Base-by-base conservation (phyloP, 2,797 vertebrate species). In the Xiphorhynchus erythropygius region DNA sequence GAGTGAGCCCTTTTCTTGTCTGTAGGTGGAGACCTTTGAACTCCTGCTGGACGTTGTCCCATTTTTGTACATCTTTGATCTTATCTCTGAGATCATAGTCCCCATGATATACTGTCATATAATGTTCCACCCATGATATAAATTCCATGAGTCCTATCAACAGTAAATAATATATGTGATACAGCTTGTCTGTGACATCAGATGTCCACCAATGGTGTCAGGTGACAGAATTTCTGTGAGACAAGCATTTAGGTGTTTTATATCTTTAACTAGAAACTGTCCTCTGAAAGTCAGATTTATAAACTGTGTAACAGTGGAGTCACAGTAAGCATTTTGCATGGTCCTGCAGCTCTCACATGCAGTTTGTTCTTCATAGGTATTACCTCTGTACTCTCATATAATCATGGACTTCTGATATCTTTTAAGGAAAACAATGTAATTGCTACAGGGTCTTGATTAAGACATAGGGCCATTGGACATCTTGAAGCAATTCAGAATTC, bases 1-100 rank as follows among this genome's bases (percentile, higher is more conserved):
- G 84, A 93, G 93, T 0, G 84, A 96, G 84, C 77, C 77, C 63
- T 96, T 95, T 90, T 96, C 84, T 90, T 96, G 67, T 47, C 37
- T 88, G 73, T 53, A 35, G 53, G 88, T 64, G 13, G 19, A 57
- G 39, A 53, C 64, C 64, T 89, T 93, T 92, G 77, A 79, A 84
- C 70, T 75, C 28, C 17, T 69, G 5, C 14, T 89, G 77, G n/a
- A 89, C 59, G 39, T 75, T 69, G 33, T 73, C 39, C 55, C 35
- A 76, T 17, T 68, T 86, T 27, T 50, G 7, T 18, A 44, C 24
- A 50, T 32, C 27, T 69, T 73, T 42, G 24, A n/a, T 44, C 49
- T 15, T 52, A 4, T 3, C 18, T 76, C 60, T 60, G 41, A 68
- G 13, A 30, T 81, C 22, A n/a, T 28, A 75, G 18, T 71, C 28